Evolutionary conservation across 2,797 vertebrate species (phyloP).

Genomic region (Lepus oiostolus): DNA sequence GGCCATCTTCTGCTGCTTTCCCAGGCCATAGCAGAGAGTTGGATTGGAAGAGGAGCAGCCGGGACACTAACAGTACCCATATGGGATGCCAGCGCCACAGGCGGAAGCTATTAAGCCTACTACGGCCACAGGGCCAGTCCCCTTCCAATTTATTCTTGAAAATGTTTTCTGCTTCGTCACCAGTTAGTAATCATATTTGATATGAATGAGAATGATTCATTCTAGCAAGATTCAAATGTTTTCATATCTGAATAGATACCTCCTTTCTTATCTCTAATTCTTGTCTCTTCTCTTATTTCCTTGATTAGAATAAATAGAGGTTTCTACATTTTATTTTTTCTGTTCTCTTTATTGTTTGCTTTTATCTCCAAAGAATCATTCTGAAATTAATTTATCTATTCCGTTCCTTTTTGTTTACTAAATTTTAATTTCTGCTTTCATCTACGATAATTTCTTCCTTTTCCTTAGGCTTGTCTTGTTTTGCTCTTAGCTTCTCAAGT

Average conservation of each 20-base stretch:
- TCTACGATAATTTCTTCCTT: conserved; percentile 52
- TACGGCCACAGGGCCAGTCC: too few species aligned
- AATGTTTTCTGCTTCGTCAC: conserved; percentile 13
- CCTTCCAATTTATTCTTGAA: conserved; percentile 21
- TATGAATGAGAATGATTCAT: conserved; percentile 54
- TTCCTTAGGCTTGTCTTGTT: conserved; percentile 61
- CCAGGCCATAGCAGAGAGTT: too few species aligned
- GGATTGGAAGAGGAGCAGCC: too few species aligned
- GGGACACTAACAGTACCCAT: too few species aligned
- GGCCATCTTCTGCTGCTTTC: background rate
- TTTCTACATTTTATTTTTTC: conserved; percentile 66
- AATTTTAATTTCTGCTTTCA: conserved; percentile 76
- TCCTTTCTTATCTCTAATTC: conserved; percentile 68
- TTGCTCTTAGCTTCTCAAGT: conserved; percentile 60
- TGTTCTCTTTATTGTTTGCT: conserved; percentile 53
- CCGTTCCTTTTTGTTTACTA: conserved; percentile 66
- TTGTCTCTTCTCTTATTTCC: conserved; percentile 52
- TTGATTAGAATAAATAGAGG: conserved; percentile 71
- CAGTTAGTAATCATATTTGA: conserved; percentile 45
- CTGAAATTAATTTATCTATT: conserved; percentile 61
- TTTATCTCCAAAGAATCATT: conserved; percentile 18
- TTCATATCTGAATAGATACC: conserved; percentile 33
- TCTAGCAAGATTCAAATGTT: conserved; percentile 55
- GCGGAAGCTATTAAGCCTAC: too few species aligned
- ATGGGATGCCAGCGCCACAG: too few species aligned